These are phyloP conservation scores for Enteromius radiatus DNA, from an alignment of 2,797 vertebrate genomes.

Conservation along the genomic window DNA sequence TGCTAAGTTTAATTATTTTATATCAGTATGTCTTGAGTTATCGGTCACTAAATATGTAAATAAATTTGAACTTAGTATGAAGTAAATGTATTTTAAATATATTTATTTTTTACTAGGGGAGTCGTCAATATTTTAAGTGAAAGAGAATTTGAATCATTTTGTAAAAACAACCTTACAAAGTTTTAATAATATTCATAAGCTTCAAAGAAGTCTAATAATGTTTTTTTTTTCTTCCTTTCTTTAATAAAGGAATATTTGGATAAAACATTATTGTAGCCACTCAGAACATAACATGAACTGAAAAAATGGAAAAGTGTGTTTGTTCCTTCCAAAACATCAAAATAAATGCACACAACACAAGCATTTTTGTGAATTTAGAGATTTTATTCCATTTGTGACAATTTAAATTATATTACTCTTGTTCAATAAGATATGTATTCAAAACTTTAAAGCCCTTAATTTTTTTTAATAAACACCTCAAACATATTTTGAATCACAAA, in stretches of 20 bases:
- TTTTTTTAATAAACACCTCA: conserved; percentile 59
- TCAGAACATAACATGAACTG: neutral
- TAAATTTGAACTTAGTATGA: too few species aligned
- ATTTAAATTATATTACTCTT: conserved; percentile 57
- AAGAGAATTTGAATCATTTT: neutral
- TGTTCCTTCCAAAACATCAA: neutral
- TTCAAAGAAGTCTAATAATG: neutral
- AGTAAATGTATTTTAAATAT: too few species aligned
- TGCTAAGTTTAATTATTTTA: too few species aligned
- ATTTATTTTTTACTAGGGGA: too few species aligned
- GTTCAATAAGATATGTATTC: conserved; percentile 60
- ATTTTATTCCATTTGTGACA: conserved; percentile 70
- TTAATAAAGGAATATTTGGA: neutral
- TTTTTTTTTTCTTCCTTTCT: neutral
- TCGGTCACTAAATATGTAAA: too few species aligned
- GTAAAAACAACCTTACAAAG: neutral
- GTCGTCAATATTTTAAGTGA: neutral
- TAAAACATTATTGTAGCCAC: neutral
- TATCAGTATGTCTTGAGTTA: too few species aligned
- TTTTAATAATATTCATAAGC: neutral
- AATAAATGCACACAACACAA: neutral
- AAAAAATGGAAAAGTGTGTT: neutral
- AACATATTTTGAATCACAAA: conserved; percentile 68
- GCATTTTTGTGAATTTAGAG: conserved; percentile 46
- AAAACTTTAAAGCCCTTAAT: conserved; percentile 69